A percentile compares a stretch with the other conserved stretches of the same genome.
These are phyloP conservation scores for Lophochroa leadbeateri DNA, from an alignment of 2,113 vertebrate genomes.

Conservation along the genomic window DNA sequence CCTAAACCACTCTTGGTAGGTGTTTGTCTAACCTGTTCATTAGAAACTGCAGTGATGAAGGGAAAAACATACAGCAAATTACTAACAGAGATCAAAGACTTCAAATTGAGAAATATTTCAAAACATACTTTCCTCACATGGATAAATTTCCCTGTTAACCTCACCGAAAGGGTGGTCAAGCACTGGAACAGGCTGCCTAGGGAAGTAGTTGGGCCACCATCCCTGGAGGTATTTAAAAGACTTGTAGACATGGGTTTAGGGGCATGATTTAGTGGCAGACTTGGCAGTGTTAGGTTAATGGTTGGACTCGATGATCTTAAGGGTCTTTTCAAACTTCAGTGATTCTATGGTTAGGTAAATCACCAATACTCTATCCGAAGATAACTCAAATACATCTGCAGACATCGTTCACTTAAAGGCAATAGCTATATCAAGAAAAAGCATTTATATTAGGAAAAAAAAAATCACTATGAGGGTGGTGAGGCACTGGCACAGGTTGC, in stretches of 20 bases:
- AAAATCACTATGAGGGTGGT: too few species aligned
- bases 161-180: neutral
- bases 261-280: neutral
- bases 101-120: neutral
- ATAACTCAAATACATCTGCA: neutral
- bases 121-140: neutral
- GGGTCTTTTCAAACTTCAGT: neutral
- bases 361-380: neutral
- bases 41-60: neutral
- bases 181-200: neutral
- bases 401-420: neutral
- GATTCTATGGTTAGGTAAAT: neutral
- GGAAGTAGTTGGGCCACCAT: neutral
- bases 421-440: neutral
- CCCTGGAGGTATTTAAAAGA: neutral
- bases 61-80: neutral
- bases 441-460: neutral
- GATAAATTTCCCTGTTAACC: neutral
- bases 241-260: fast-evolving
- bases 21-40: neutral
- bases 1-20: neutral
- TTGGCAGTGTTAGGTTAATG: fast-evolving
- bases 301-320: neutral
- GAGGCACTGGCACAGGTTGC: too few species aligned
- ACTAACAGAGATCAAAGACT: neutral